A percentile compares a stretch with the other conserved stretches of the same genome.
phyloP scores from a whole-genome alignment of 2,888 invertebrate genomes.

The Criorhina ranunculi region DNA sequence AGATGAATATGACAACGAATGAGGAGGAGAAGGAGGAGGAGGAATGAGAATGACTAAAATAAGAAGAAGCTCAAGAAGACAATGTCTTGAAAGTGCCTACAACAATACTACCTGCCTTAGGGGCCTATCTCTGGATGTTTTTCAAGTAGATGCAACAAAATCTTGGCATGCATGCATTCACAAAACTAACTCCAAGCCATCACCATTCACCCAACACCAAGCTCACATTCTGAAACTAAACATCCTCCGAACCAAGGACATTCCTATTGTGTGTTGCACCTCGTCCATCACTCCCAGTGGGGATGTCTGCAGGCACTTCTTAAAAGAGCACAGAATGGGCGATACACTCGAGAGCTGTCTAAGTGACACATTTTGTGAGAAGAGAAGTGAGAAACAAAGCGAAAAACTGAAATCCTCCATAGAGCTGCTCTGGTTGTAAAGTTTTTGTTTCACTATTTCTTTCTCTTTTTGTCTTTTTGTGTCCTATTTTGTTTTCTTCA shows the following conservation, averaged over 20 bases:
- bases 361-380: conserved; percentile 73
- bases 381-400: conserved; percentile 57
- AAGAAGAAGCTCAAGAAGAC: conserved; percentile 57
- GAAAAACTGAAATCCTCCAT: conserved; percentile 59
- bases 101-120: conserved; percentile 33
- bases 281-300: conserved; percentile 64
- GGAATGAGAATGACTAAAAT: too few relatives aligned
- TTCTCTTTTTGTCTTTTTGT: conserved; percentile 5
- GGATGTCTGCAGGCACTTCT: conserved; percentile 62
- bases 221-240: conserved; percentile 36
- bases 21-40: conserved; percentile 6
- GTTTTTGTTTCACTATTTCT: conserved; percentile 18
- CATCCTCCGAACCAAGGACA: conserved; percentile 70
- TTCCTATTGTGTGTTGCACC: conserved; percentile 62
- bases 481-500: not conserved
- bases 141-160: conserved; percentile 65
- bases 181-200: conserved; percentile 47
- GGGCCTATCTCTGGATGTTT: conserved; percentile 31
- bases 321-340: conserved; percentile 55
- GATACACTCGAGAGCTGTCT: conserved; percentile 65
- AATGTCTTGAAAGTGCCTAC: conserved; percentile 61
- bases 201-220: conserved; percentile 11
- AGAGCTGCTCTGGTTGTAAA: conserved; percentile 29
- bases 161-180: conserved; percentile 54
- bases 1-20: conserved; percentile 14